Conservation (phyloP, 2,797 vertebrate species). For the Lagorchestes hirsutus region DNA sequence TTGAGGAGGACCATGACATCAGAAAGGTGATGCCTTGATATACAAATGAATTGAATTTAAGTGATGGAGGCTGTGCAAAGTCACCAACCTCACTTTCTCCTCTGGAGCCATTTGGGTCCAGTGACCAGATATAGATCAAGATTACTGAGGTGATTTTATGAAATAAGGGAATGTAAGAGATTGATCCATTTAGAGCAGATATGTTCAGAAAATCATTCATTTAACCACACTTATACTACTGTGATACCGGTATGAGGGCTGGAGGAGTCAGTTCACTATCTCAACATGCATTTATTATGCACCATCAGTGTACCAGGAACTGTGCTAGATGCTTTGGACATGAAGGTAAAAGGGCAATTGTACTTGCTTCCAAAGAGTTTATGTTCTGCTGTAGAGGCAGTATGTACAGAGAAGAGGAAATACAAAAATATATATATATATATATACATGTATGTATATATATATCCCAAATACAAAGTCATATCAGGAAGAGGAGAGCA, state of each 20-base stretch:
- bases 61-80: too few relatives aligned
- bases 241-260: background rate
- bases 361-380: background rate
- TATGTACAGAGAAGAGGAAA: background rate
- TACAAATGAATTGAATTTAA: too few relatives aligned
- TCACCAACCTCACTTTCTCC: too few relatives aligned
- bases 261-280: background rate
- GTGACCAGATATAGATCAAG: too few relatives aligned
- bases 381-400: background rate
- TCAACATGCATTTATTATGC: background rate
- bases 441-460: too few relatives aligned
- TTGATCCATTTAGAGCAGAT: conserved; percentile 1
- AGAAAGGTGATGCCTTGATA: too few relatives aligned
- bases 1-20: too few relatives aligned
- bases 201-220: background rate
- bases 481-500: background rate
- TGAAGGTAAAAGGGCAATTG: background rate
- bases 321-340: background rate
- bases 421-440: background rate
- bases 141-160: background rate
- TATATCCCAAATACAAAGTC: background rate
- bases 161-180: conserved; percentile 40
- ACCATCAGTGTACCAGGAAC: background rate
- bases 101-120: too few relatives aligned
- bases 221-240: conserved; percentile 7